phyloP scores from a whole-genome alignment of 2,888 invertebrate genomes.

The Penaeus monodon region DNA sequence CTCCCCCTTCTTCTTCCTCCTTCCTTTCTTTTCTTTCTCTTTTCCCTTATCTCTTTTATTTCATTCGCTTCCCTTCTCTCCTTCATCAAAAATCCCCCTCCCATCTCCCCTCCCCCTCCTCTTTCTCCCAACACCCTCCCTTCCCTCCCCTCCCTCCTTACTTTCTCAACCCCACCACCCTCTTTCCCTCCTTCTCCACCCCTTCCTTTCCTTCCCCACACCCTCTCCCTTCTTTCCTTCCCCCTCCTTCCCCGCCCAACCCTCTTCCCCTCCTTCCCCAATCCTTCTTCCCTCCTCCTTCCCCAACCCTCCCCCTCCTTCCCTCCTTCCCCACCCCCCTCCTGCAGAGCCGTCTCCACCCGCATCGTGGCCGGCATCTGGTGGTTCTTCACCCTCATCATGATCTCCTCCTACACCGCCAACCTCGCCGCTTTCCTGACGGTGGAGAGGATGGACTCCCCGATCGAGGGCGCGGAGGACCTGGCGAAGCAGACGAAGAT shows the following conservation, averaged over 20 bases:
- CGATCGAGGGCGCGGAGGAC: conserved; percentile 95
- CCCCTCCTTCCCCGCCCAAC: background rate
- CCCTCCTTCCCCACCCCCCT: background rate
- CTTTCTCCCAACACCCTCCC: no score
- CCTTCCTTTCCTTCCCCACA: no score
- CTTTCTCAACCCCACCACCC: background rate
- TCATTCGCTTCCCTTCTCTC: no score
- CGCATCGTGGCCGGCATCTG: conserved; percentile 88
- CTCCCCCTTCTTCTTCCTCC: no score
- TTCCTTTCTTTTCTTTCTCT: no score
- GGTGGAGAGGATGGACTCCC: conserved; percentile 89
- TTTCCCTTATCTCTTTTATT: no score
- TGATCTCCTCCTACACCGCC: conserved; percentile 95
- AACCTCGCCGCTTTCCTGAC: conserved; percentile 92
- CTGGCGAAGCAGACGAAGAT: conserved; percentile 96
- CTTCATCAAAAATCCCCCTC: no score
- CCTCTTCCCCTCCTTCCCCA: background rate
- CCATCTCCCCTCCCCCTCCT: no score
- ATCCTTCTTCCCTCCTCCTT: no score
- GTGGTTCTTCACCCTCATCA: conserved; percentile 96
- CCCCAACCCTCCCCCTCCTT: background rate
- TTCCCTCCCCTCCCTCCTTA: no score
- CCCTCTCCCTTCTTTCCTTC: background rate
- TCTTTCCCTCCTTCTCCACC: background rate
- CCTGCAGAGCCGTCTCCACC: conserved; percentile 84